Conservation (phyloP, 2,113 vertebrate genomes). For the Scomber scombrus region DNA sequence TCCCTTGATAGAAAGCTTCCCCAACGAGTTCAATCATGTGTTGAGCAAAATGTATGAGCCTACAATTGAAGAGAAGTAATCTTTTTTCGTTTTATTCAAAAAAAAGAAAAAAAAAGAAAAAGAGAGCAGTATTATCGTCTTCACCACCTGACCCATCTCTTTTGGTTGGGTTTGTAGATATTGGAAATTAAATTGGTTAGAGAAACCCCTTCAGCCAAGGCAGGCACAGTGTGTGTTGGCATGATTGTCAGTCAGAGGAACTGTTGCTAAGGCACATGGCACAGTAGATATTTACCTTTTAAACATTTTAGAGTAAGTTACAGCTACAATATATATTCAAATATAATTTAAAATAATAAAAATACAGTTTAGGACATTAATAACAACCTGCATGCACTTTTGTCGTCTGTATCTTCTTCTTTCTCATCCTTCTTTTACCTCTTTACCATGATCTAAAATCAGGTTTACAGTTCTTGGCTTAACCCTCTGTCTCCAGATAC, state of each 20-base stretch:
- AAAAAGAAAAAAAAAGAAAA: neutral
- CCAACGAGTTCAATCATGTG: neutral
- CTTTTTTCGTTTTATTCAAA: conserved; percentile 23
- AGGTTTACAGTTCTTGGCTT: conserved; percentile 5
- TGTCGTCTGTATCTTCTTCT: neutral
- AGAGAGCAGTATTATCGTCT: neutral
- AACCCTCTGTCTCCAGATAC: conserved; percentile 15
- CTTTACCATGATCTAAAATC: neutral
- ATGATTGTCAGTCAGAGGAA: neutral
- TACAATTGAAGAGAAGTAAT: neutral
- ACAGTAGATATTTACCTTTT: no score
- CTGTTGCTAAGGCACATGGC: neutral
- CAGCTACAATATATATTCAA: neutral
- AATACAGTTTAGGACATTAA: neutral
- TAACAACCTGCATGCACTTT: neutral
- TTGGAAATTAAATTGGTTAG: conserved; percentile 11
- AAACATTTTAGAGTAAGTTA: neutral
- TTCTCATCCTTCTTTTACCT: neutral
- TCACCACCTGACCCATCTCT: neutral
- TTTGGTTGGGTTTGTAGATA: neutral
- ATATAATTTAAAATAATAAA: neutral
- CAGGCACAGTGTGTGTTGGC: neutral
- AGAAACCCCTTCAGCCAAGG: neutral
- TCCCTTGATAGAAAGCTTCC: neutral
- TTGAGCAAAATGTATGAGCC: neutral